These are phyloP conservation scores for Psilanteris sp. DNA, from an alignment of 1,140 invertebrate genomes.

Conservation along the genomic window DNA sequence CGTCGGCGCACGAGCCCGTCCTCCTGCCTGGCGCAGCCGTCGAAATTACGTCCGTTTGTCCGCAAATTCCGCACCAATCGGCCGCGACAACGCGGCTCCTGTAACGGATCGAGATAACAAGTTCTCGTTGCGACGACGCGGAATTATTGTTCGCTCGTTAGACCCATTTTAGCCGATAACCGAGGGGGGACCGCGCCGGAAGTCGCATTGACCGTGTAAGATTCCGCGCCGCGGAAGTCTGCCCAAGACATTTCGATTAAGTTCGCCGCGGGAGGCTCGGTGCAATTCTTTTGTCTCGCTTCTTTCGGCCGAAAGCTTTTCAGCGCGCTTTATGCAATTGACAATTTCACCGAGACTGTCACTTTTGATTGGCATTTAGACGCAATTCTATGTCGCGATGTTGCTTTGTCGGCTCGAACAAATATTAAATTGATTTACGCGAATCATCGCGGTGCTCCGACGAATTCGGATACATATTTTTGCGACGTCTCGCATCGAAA, in stretches of 20 bases:
- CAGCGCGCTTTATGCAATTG: conserved; percentile 10
- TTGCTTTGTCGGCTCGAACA: background rate
- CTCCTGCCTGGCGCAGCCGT: conserved; percentile 47
- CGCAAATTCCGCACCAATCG: conserved; percentile 68
- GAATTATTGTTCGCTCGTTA: conserved; percentile 60
- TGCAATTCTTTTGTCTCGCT: conserved; percentile 47
- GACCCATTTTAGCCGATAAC: conserved; percentile 46
- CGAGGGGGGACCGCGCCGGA: conserved; percentile 42
- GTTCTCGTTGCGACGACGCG: conserved; percentile 38
- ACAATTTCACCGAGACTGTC: conserved; percentile 1
- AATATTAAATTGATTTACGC: conserved; percentile 10
- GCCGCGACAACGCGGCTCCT: conserved; percentile 45
- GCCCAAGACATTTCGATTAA: conserved; percentile 79
- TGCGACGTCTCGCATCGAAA: too few species aligned
- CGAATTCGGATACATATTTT: too few species aligned
- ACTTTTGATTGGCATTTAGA: conserved; percentile 6
- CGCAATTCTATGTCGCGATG: background rate
- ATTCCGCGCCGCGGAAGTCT: conserved; percentile 67
- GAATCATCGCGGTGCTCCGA: too few species aligned
- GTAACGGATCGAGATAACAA: conserved; percentile 70
- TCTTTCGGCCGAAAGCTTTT: too few species aligned
- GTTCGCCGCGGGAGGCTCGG: conserved; percentile 66
- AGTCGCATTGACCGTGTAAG: conserved; percentile 62
- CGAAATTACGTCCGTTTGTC: conserved; percentile 76
- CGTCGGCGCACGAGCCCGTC: conserved; percentile 15